phyloP scores from a whole-genome alignment of 2,797 vertebrate species.

The Ctenochaetus hawaiiensis region DNA sequence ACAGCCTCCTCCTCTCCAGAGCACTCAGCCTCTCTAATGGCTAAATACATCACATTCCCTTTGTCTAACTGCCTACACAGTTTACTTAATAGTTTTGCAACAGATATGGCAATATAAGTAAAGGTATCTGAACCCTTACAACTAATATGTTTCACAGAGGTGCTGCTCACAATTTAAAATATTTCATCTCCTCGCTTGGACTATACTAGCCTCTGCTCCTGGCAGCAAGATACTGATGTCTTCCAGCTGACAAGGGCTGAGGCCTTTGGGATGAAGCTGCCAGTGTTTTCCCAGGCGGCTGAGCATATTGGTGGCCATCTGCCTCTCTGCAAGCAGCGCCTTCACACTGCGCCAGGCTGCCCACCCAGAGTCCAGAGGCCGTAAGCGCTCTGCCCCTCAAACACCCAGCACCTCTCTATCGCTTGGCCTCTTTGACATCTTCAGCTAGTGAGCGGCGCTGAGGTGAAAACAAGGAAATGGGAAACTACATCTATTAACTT shows the following conservation, averaged over 20 bases:
- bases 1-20: slow-evolving; percentile 54
- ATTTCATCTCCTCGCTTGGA: slow-evolving; percentile 5
- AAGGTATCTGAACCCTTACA: slow-evolving; percentile 19
- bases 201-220: slow-evolving; percentile 8
- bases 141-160: slow-evolving; percentile 23
- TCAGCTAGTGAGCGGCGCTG: not conserved
- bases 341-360: slow-evolving; percentile 51
- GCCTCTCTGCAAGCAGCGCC: slow-evolving; percentile 60
- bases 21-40: slow-evolving; percentile 65
- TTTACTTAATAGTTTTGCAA: slow-evolving; percentile 46
- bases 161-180: slow-evolving; percentile 15
- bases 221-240: slow-evolving; percentile 50
- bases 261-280: slow-evolving; percentile 62
- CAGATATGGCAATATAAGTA: slow-evolving; percentile 22
- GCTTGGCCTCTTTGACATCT: slow-evolving; percentile 36
- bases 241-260: slow-evolving; percentile 57
- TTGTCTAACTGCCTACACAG: slow-evolving; percentile 63
- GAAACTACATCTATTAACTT: not conserved
- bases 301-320: slow-evolving; percentile 80
- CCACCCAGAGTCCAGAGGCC: slow-evolving; percentile 65
- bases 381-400: slow-evolving; percentile 41
- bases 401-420: slow-evolving; percentile 42
- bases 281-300: slow-evolving; percentile 63
- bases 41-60: slow-evolving; percentile 67
- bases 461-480: slow-evolving; percentile 7